Base-by-base conservation (phyloP, 1,140 invertebrate species). In the Drosophila kikkawai region DNA sequence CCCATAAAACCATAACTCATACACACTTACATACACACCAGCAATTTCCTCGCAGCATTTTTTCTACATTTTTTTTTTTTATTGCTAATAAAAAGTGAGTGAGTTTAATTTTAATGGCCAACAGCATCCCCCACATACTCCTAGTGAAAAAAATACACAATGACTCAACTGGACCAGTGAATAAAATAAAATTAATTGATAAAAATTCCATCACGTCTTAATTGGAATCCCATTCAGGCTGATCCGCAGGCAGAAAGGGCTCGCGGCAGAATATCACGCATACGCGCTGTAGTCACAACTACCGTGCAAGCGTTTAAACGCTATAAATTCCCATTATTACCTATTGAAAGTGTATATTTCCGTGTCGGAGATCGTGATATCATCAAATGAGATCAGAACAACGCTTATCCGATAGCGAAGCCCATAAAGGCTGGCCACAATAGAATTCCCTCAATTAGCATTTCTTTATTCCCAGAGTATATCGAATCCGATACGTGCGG, bases 141-240 rank as follows among this genome's bases (percentile, higher is more conserved):
- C 11, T 15, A 29, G 17, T 19, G 41, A 70, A 65, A 61, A 53
- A 65, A 64, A 19, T 19, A 19, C 7, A 4, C 5, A 19, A 34
- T 47, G 78, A 84, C 57, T 79, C 65, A 86, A 79, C 65, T 67
- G 65, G 51, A 44, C 50, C 45, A 58, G 71, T 79, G 75, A 79
- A 85, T 79, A 60, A 90, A 88, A 90, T 64, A 45, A 79, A 84
- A 90, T 84, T 90, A 88, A 85, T 88, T 90, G 75, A 79, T 76
- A 75, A 60, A 79, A 90, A 88, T 90, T 90, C 81, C 79, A 81
- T 79, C 85, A 81, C 64, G 60, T 75, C 75, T 81, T 85, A 90
- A 88, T 90, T 88, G 75, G 70, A 81, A 64, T 79, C 65, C 56
- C 60, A 73, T 55, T 55, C 70, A 73, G 64, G 37, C 41, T 47